phyloP scores from a whole-genome alignment of 2,797 vertebrate genomes.

The Chromobotia macracanthus region DNA sequence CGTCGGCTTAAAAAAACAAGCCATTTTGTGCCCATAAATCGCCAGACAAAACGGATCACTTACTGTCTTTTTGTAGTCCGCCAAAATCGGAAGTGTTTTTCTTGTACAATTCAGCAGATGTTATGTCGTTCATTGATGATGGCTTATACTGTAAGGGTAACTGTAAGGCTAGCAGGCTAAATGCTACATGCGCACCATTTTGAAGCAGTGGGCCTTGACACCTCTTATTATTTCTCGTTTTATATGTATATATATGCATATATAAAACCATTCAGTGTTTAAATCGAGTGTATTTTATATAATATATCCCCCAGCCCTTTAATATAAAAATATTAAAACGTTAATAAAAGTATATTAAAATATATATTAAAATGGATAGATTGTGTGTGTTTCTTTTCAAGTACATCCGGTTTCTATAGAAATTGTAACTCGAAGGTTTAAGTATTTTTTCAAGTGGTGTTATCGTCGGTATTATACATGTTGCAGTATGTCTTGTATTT shows the following conservation, averaged over 20 bases:
- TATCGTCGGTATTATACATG: background rate
- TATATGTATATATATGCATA: too few relatives aligned
- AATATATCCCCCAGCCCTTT: too few relatives aligned
- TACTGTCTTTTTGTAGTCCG: background rate
- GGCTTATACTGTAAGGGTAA: background rate
- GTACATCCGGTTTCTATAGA: background rate
- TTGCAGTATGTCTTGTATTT: background rate
- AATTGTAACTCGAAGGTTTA: background rate
- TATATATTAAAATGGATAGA: too few relatives aligned
- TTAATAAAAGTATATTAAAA: too few relatives aligned
- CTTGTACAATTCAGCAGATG: background rate
- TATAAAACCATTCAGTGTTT: background rate
- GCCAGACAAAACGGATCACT: background rate
- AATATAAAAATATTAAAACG: too few relatives aligned
- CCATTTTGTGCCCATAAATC: slow-evolving; percentile 36
- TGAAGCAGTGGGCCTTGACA: slow-evolving; percentile 42
- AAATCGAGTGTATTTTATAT: too few relatives aligned
- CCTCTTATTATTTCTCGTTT: too few relatives aligned
- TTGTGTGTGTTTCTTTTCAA: background rate
- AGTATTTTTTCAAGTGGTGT: too few relatives aligned
- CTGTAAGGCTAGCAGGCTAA: slow-evolving; percentile 36
- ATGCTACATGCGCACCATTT: slow-evolving; percentile 57
- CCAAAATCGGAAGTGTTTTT: background rate
- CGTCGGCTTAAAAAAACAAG: slow-evolving; percentile 27
- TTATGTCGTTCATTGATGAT: background rate